Conservation (phyloP, 2,888 invertebrate genomes). For the Tetranychus piercei region DNA sequence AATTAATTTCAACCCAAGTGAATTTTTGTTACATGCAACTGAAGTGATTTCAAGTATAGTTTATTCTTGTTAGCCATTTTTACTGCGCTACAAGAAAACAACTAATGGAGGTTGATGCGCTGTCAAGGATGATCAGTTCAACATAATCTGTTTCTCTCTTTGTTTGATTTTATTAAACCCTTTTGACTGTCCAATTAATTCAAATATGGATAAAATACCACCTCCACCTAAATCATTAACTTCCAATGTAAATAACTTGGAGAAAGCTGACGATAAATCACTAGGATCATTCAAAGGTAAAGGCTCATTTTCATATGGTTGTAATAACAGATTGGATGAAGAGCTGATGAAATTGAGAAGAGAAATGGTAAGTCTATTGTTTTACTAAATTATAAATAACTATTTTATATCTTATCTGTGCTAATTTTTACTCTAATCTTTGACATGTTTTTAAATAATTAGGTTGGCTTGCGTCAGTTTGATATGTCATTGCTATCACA, state of each 20-base stretch:
- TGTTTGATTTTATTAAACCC: background rate
- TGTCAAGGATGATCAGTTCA: background rate
- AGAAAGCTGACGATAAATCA: background rate
- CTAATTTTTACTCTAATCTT: background rate
- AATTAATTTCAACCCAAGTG: too few relatives aligned
- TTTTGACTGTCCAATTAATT: background rate
- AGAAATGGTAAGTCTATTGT: constrained; percentile 15
- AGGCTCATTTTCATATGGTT: constrained; percentile 7
- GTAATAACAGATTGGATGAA: constrained; percentile 15
- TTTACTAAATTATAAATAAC: background rate
- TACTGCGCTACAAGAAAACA: too few relatives aligned
- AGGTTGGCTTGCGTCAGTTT: constrained; percentile 71
- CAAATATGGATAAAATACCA: constrained; percentile 12
- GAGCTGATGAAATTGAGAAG: constrained; percentile 11
- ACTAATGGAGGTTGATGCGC: too few relatives aligned
- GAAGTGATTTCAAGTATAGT: too few relatives aligned
- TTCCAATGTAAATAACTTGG: background rate
- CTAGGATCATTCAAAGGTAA: background rate
- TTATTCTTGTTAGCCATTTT: too few relatives aligned
- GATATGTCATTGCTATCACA: constrained; percentile 74
- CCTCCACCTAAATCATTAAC: constrained; percentile 18
- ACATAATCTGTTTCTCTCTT: background rate
- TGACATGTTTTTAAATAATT: constrained; percentile 31
- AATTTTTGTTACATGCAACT: too few relatives aligned
- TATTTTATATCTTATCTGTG: background rate